Conservation (phyloP, 1,140 invertebrate species). For the Drosophila punjabiensis region DNA sequence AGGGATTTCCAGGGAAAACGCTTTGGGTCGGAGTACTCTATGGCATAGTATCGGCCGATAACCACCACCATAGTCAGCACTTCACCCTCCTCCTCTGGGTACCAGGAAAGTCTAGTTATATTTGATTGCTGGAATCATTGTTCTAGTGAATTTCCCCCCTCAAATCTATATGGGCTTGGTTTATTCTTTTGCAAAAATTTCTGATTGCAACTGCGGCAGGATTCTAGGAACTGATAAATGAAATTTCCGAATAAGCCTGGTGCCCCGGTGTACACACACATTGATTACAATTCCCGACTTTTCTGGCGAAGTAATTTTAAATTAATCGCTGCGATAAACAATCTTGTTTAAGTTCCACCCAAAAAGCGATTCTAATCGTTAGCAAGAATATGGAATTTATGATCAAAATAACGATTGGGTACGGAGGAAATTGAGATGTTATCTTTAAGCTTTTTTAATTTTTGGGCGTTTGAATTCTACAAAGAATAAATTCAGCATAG, state of each 20-base stretch:
- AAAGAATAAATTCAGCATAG: neutral
- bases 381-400: conserved; percentile 22
- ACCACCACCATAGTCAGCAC: neutral
- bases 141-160: conserved; percentile 28
- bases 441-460: neutral
- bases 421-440: neutral
- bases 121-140: conserved; percentile 17
- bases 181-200: conserved; percentile 37
- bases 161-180: conserved; percentile 22
- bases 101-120: conserved; percentile 1
- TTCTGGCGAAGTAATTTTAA: conserved; percentile 19
- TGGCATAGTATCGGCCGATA: conserved; percentile 17
- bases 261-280: neutral
- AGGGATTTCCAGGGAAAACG: conserved; percentile 40
- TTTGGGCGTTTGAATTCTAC: neutral
- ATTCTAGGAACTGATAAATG: conserved; percentile 41
- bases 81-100: neutral
- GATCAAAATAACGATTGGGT: conserved; percentile 14
- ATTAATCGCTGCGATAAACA: conserved; percentile 27
- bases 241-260: conserved; percentile 23
- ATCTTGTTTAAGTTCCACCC: conserved; percentile 17
- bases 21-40: conserved; percentile 6
- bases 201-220: conserved; percentile 22
- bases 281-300: conserved; percentile 23
- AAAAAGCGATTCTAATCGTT: conserved; percentile 26